Evolutionary conservation across 2,797 vertebrate species (phyloP), one percentile per base, ranked within the genome.

Genomic region (Lycodopsis pacificus): DNA sequence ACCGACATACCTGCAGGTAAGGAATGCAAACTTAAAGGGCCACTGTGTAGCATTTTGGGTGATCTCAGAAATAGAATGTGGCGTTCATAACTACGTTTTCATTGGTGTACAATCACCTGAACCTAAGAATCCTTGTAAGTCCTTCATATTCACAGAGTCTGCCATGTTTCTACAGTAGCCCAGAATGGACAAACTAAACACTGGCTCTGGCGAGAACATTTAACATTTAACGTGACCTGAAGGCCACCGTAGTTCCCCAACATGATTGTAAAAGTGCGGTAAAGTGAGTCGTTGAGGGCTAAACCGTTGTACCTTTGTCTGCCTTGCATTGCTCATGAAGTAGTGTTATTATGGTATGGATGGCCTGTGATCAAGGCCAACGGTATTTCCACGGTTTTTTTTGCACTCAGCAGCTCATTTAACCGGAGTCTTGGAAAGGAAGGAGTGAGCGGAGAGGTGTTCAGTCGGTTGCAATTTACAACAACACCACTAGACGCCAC

Each of bases 1-100:
- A 81, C 89, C 2, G 84, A 86, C 75, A 95, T 17, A 22, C 94
- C 95, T 96, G 86, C 77, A 83, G 48, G 51, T 78, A 59, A 22
- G 13, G 51, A 36, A 77, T 15, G 15, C 25, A 57, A 4, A 5
- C 53, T 27, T 54, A 54, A 54, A 15, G 13, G 25, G 51, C 22
- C n/a, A 53, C 1, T 13, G 13, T 53, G 22, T 53, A 12, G 22
- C 11, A 25, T 54, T 54, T 5, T 27, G 22, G 11, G 4, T 25
- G 51, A 25, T 6, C 51, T 13, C 53, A 56, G 53, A 54, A 56
- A 56, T 56, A 13, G 25, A 56, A 30, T 17, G 30, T 51, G n/a
- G 22, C 13, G 5, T 20, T 49, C 20, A 49, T 8, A 51, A 51
- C 49, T 53, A 5, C 12, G 8, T 53, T 12, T 53, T 22, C 5